Base-by-base conservation (phyloP, 1,140 invertebrate genomes). In the Metaphire vulgaris region DNA sequence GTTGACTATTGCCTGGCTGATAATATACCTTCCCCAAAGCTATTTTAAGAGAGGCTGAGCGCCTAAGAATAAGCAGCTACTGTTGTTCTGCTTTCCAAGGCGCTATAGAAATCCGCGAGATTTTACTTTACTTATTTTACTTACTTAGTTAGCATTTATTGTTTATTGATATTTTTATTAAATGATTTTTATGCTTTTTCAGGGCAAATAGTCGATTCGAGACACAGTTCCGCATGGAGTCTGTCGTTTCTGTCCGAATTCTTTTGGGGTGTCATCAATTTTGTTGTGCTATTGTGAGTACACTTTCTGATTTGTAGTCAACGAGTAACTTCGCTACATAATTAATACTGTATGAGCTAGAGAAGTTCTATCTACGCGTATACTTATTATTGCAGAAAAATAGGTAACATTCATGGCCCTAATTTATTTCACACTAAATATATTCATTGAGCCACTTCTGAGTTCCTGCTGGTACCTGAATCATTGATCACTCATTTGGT, bases 201-300 rank as follows among this genome's bases (percentile, higher is more conserved):
- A 82, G 82, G 82, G 73, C 76, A 82, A 74, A 75, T 83, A 15
- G 28, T 80, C 34, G 80, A 82, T 6, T 82, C 81, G 1, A 77
- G 78, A 74, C 41, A 6, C 41, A 6, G 21, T 6, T 82, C 82
- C 69, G 79, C 79, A 80, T 83, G 82, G 82, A 69, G 82, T 74
- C 74, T 83, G 21, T 81, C 81, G 21, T 73, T 80, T 28, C 79
- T 83, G 72, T 71, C 81, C 79, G 82, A 83, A 33, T 67, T 80
- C n/a, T 81, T 83, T 69, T 83, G 82, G 82, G 80, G 80, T n/a
- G 78, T 83, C 33, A 79, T 83, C 69, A 83, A 83, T 69, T 83
- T 83, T 67, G 76, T 83, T 69, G 78, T 83, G 26, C 74, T 83
- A 16, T 83, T 83, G 83, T 83, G 79, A 83, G 83, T 83, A 76